Conservation (phyloP, 2,888 invertebrate species). For the Glomeris marginata region DNA sequence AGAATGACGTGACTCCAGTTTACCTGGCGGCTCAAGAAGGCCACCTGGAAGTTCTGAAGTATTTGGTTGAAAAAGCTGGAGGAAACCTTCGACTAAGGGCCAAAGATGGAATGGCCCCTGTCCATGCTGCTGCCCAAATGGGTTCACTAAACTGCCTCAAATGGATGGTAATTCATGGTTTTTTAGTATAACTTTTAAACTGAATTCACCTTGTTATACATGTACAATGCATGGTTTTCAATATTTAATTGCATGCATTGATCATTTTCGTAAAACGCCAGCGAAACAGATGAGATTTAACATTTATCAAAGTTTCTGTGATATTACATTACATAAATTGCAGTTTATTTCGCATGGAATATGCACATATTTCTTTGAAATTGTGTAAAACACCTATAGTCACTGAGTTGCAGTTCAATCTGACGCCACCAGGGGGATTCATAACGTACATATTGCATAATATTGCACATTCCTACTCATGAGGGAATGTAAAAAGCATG, state of each 20-base stretch:
- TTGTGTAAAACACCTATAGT: too few species aligned
- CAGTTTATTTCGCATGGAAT: not conserved
- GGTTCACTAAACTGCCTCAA: conserved; percentile 71
- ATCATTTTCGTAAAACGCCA: not conserved
- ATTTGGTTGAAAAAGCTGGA: conserved; percentile 66
- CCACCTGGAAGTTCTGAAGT: conserved; percentile 68
- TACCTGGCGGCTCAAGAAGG: conserved; percentile 81
- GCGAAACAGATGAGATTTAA: too few species aligned
- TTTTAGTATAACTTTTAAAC: conserved; percentile 32
- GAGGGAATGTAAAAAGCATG: too few species aligned
- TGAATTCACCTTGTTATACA: not conserved
- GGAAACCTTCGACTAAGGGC: conserved; percentile 68
- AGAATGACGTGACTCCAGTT: conserved; percentile 78
- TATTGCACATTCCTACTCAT: too few species aligned
- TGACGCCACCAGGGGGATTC: too few species aligned
- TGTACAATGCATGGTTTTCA: not conserved
- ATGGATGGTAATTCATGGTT: conserved; percentile 57
- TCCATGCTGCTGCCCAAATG: conserved; percentile 81
- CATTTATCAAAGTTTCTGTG: not conserved
- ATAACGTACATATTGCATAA: too few species aligned
- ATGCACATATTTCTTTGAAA: too few species aligned
- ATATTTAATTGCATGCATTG: not conserved
- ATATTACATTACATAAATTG: not conserved
- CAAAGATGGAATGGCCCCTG: conserved; percentile 77
- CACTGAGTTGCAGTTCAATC: too few species aligned